Evolutionary conservation across 2,797 vertebrate species (phyloP).

Genomic region (Momotus momota): DNA sequence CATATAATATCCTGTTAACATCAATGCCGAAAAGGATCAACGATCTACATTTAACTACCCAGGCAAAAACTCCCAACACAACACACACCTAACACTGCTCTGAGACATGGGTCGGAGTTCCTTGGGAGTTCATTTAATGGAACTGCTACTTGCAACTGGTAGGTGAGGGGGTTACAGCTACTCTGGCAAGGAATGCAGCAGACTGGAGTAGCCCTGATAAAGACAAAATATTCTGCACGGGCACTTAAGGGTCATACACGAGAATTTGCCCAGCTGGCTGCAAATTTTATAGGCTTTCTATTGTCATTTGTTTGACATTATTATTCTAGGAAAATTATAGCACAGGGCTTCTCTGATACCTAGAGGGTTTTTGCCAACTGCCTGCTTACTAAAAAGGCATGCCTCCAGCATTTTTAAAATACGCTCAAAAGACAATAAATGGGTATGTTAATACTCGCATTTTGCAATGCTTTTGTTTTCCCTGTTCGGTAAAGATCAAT

Average conservation of each 20-base stretch:
- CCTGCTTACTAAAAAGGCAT: conserved; percentile 36
- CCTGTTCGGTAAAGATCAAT: not conserved
- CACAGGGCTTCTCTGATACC: conserved; percentile 33
- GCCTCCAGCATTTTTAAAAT: conserved; percentile 39
- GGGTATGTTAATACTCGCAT: not conserved
- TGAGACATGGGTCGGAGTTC: not conserved
- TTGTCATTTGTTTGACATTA: conserved; percentile 61
- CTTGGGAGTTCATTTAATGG: not conserved
- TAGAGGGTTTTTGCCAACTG: conserved; percentile 47
- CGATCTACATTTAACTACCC: not conserved
- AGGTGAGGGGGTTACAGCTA: not conserved
- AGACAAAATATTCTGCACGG: not conserved
- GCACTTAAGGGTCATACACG: not conserved
- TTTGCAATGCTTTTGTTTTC: not conserved
- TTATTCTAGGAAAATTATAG: conserved; percentile 57
- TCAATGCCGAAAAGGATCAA: not conserved
- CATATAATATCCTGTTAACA: not conserved
- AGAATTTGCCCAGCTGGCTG: conserved; percentile 61
- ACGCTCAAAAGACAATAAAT: conserved; percentile 16
- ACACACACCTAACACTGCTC: not conserved
- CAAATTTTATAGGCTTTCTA: conserved; percentile 59
- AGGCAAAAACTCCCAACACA: not conserved
- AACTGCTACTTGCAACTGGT: not conserved
- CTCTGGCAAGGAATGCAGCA: not conserved
- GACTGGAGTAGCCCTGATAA: not conserved